Percentiles rank a stretch among this genome's conserved stretches.
Evolutionary conservation across 2,888 invertebrate species (phyloP).

Genomic region (Zygothrica quintamaculata): DNA sequence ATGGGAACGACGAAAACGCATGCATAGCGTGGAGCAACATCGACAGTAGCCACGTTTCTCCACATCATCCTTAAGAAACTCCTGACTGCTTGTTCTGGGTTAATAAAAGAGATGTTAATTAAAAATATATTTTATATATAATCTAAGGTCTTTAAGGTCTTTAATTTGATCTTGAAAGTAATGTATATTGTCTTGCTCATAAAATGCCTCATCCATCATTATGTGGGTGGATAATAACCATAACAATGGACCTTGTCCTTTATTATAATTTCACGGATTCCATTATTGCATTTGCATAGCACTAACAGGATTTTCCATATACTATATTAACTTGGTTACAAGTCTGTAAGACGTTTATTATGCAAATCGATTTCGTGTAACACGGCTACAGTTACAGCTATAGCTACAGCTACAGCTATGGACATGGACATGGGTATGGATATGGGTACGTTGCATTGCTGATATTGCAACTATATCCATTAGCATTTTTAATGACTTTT

Average conservation of each 20-base stretch:
- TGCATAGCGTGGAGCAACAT: constrained; percentile 81
- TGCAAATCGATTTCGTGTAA: constrained; percentile 61
- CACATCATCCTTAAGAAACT: constrained; percentile 78
- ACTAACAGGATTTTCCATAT: constrained; percentile 24
- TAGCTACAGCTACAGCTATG: too few species aligned
- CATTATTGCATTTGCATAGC: constrained; percentile 40
- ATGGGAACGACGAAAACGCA: constrained; percentile 83
- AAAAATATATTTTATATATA: constrained; percentile 1
- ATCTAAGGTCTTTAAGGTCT: not conserved
- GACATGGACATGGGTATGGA: too few species aligned
- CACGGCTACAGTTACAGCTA: too few species aligned
- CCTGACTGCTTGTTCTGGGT: constrained; percentile 81
- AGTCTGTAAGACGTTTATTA: constrained; percentile 43
- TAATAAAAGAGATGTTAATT: constrained; percentile 1
- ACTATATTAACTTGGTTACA: not conserved
- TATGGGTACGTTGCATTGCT: constrained; percentile 36
- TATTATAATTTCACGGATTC: constrained; percentile 47
- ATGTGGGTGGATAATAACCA: constrained; percentile 11
- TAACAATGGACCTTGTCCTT: constrained; percentile 57
- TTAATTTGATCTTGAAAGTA: too few species aligned
- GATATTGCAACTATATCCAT: constrained; percentile 26
- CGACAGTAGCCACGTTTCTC: constrained; percentile 75
- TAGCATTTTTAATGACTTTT: constrained; percentile 52
- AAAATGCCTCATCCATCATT: too few species aligned
- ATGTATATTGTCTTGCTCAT: too few species aligned